These are phyloP conservation scores for Tichodroma muraria DNA, from an alignment of 2,113 vertebrate species.

Conservation along the genomic window DNA sequence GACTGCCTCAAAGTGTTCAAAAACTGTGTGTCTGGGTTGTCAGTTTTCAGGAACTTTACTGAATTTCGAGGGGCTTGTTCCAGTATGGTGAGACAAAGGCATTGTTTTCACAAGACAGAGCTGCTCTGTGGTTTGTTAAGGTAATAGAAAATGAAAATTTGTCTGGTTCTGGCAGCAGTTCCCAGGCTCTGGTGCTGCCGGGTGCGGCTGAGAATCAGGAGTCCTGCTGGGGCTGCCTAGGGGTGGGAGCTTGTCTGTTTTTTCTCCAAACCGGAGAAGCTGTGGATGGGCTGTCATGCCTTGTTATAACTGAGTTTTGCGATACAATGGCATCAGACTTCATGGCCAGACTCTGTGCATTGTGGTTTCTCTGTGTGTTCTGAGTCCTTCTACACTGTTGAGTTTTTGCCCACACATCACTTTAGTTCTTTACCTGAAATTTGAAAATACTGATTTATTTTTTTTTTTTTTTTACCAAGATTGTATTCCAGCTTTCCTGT, in stretches of 20 bases:
- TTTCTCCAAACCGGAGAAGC: background rate
- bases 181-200: background rate
- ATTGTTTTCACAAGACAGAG: background rate
- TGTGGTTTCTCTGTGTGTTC: fast-evolving
- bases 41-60: background rate
- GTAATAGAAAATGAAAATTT: background rate
- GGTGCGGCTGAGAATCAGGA: background rate
- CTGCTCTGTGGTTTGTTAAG: background rate
- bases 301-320: background rate
- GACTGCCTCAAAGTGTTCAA: fast-evolving
- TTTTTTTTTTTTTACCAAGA: background rate
- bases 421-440: background rate
- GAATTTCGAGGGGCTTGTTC: background rate
- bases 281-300: background rate
- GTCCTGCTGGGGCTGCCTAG: background rate
- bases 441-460: background rate
- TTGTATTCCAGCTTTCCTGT: background rate
- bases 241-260: background rate
- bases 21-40: background rate
- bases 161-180: background rate
- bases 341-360: background rate
- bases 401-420: fast-evolving
- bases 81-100: background rate
- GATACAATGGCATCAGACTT: background rate
- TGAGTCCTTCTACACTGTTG: fast-evolving